A percentile compares a stretch with the other conserved stretches of the same genome.
These are phyloP conservation scores for Pachycephus smyrnensis DNA, from an alignment of 2,888 invertebrate species.

Conservation along the genomic window DNA sequence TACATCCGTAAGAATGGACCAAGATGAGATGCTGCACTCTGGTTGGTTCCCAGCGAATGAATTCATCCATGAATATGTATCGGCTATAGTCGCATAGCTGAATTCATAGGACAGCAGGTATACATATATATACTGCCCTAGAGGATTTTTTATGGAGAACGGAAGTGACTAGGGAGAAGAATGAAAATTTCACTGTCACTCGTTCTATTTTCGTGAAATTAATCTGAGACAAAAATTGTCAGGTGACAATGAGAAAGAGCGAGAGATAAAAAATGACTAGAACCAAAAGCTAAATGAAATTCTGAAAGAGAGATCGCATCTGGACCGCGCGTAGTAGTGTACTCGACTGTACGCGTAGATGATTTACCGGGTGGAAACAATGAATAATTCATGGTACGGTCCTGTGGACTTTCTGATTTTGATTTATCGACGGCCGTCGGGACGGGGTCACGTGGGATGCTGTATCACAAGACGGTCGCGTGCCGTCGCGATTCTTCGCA, in stretches of 20 bases:
- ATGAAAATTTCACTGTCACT: neutral
- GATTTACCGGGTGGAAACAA: neutral
- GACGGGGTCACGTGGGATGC: neutral
- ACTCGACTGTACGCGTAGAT: neutral
- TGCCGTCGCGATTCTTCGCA: neutral
- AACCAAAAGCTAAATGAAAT: neutral
- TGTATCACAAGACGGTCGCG: neutral
- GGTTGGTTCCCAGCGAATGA: constrained; percentile 53
- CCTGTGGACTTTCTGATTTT: neutral
- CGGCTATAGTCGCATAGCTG: constrained; percentile 49
- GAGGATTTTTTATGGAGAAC: too few species aligned
- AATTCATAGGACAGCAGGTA: constrained; percentile 46
- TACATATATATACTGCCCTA: neutral
- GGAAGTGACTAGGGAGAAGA: neutral
- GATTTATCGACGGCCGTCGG: neutral
- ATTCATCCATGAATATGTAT: constrained; percentile 61
- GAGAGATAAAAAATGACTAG: neutral
- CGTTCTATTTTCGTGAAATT: too few species aligned
- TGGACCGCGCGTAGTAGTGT: neutral
- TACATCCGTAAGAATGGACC: constrained; percentile 28
- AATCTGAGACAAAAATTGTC: neutral
- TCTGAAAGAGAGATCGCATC: neutral
- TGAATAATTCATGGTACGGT: neutral
- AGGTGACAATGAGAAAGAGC: neutral
- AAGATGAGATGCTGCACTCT: constrained; percentile 51